Conservation (phyloP, 2,113 vertebrate genomes). For the Notothenia rossii region DNA sequence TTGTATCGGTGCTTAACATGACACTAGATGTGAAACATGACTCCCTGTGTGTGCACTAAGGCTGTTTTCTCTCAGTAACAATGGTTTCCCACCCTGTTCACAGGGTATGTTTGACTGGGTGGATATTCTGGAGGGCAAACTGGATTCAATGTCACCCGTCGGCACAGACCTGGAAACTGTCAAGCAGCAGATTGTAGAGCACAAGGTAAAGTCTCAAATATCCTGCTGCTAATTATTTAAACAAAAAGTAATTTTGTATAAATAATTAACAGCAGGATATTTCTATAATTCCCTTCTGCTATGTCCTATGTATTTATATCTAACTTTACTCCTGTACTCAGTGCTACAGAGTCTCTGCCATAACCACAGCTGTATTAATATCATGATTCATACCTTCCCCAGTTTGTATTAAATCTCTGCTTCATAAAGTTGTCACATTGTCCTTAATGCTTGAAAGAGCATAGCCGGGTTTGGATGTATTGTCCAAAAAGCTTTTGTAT, state of each 20-base stretch:
- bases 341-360: slow-evolving; percentile 5
- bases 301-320: slow-evolving; percentile 18
- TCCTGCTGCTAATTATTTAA: too few relatives aligned
- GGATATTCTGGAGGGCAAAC: slow-evolving; percentile 94
- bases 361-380: slow-evolving; percentile 70
- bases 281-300: neutral
- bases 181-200: slow-evolving; percentile 96
- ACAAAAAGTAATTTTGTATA: slow-evolving; percentile 15
- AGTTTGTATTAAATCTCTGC: slow-evolving; percentile 16
- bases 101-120: slow-evolving; percentile 99
- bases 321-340: slow-evolving; percentile 25
- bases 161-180: slow-evolving; percentile 99
- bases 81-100: slow-evolving; percentile 34
- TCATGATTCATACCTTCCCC: neutral
- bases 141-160: slow-evolving; percentile 95
- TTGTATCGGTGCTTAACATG: slow-evolving; percentile 24
- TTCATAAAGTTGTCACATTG: slow-evolving; percentile 5
- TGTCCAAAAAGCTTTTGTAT: slow-evolving; percentile 31
- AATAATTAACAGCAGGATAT: neutral
- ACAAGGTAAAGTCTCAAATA: slow-evolving; percentile 88
- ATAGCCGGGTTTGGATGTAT: slow-evolving; percentile 3
- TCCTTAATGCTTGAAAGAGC: slow-evolving; percentile 50
- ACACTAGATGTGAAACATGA: slow-evolving; percentile 54
- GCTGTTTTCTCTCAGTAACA: slow-evolving; percentile 56
- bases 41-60: slow-evolving; percentile 25